Conservation (phyloP, 2,113 vertebrate genomes). For the Athene noctua region DNA sequence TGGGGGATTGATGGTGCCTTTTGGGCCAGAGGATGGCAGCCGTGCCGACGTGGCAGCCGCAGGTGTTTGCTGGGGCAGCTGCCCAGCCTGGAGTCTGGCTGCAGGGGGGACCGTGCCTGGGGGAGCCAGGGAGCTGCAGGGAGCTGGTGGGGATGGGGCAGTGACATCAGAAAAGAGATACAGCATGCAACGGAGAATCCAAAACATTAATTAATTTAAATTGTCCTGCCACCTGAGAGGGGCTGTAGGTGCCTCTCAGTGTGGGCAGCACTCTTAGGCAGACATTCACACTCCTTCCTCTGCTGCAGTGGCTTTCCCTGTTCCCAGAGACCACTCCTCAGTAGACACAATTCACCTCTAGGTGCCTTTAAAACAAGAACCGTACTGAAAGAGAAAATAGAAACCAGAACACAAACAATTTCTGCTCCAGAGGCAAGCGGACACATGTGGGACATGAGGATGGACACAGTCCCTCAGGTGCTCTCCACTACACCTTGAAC, state of each 20-base stretch:
- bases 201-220: background rate
- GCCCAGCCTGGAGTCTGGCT: accelerated
- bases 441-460: accelerated
- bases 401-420: background rate
- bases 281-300: background rate
- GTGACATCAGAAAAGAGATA: background rate
- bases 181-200: background rate
- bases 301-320: background rate
- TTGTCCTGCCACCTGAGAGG: background rate
- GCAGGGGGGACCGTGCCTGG: accelerated
- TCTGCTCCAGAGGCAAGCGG: background rate
- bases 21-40: background rate
- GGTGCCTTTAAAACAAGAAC: background rate
- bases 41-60: accelerated
- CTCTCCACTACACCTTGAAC: background rate
- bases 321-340: background rate
- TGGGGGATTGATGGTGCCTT: background rate
- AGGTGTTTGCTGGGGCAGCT: background rate
- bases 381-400: background rate
- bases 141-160: background rate
- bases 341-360: background rate
- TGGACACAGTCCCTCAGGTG: accelerated
- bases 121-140: background rate
- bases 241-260: background rate
- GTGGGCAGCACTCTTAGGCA: background rate